Evolutionary conservation across 2,888 invertebrate species (phyloP), one percentile per base, ranked within the genome.

Genomic region (Pammene aurita): DNA sequence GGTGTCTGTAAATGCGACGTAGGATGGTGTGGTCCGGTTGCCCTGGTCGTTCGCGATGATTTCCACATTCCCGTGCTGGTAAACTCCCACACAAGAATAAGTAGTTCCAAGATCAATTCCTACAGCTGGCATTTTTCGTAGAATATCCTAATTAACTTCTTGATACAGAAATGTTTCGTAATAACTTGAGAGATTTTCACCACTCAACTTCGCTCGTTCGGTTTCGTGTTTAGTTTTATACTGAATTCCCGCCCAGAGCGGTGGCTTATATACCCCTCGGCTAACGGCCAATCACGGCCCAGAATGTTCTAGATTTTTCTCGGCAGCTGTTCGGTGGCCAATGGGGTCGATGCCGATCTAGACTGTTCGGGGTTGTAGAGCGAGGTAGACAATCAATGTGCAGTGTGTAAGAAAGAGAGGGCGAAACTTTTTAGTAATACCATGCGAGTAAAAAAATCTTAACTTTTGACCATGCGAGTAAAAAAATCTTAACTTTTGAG

Each of bases 101-200:
- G 57, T 57, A 7, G 57, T 57, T 57, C 57, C 57, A 42, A 57
- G 57, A 57, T 57, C 57, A 18, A 57, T 57, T 57, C 57, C 57
- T 42, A 57, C 57, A 57, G 57, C 57, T 42, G 57, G 57, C 57
- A 57, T 57, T 57, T 57, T 57, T 9, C 26, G 2, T 41, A 41
- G 16, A 18, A 18, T 41, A 4, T 57, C 26, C 42, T 42, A 94
- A 57, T 42, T 57, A 26, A 42, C 57, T 57, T 42, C 9, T 38
- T 42, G 18, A 42, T 44, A 26, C n/a, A 5, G 94, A 81, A 94
- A 95, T 10, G 95, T 95, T 86, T 96, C 96, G 46, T 96, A 96
- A 75, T 95, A 95, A 57, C 26, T 57, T 42, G 57, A 42, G 26
- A 41, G 57, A 42, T 26, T 38, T 63, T 63, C 48, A 56, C 38